phyloP scores from a whole-genome alignment of 1,140 invertebrate species.

The Arctopsyche grandis region DNA sequence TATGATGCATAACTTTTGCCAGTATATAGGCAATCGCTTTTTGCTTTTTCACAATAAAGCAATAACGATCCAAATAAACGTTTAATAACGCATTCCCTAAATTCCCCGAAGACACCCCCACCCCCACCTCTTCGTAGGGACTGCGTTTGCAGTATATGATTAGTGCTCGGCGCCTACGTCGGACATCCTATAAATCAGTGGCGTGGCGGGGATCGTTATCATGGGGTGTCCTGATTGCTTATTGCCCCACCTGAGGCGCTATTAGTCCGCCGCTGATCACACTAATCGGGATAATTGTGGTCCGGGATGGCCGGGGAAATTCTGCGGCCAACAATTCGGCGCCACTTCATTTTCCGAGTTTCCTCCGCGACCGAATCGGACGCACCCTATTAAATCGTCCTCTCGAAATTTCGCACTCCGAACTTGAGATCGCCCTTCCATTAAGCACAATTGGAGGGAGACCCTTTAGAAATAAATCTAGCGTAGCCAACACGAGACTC shows the following conservation, averaged over 20 bases:
- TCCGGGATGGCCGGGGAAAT: neutral
- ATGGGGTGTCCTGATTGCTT: slow-evolving; percentile 3
- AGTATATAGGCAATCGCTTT: no score
- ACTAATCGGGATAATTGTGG: slow-evolving; percentile 30
- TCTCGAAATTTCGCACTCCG: neutral
- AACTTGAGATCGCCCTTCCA: no score
- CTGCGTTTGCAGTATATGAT: neutral
- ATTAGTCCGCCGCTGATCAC: slow-evolving; percentile 26
- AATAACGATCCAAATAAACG: neutral
- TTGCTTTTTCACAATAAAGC: neutral
- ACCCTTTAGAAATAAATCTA: no score
- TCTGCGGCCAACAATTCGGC: neutral
- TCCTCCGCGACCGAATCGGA: neutral
- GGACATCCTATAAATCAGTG: slow-evolving; percentile 25
- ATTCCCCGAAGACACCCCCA: neutral
- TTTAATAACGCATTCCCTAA: neutral
- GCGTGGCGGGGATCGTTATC: slow-evolving; percentile 14
- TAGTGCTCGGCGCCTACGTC: no score
- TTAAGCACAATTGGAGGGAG: no score
- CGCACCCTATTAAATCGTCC: slow-evolving; percentile 5
- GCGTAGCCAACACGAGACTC: no score
- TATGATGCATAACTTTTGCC: no score
- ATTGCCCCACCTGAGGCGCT: slow-evolving; percentile 33
- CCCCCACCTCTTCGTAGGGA: neutral
- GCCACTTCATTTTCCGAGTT: slow-evolving; percentile 1